These are phyloP conservation scores for Ochropleura plecta DNA, from an alignment of 2,888 invertebrate species.

Conservation along the genomic window DNA sequence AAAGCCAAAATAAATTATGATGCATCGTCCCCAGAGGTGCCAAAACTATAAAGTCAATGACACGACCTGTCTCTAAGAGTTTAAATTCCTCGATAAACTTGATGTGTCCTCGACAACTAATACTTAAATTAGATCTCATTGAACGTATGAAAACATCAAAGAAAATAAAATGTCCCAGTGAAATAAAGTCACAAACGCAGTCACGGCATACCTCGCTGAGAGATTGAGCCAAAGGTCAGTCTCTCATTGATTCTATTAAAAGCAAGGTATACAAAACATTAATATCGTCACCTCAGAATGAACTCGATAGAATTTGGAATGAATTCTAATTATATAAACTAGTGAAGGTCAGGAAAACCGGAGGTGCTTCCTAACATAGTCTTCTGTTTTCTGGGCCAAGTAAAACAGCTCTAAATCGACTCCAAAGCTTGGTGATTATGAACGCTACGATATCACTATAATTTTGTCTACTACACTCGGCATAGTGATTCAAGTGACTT, in stretches of 20 bases:
- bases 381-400: not conserved
- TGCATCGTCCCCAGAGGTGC: slow-evolving; percentile 44
- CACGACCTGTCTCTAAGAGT: slow-evolving; percentile 36
- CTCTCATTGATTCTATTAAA: slow-evolving; percentile 64
- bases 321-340: not conserved
- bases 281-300: slow-evolving; percentile 17
- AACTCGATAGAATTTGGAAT: slow-evolving; percentile 22
- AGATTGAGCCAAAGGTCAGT: slow-evolving; percentile 62
- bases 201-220: slow-evolving; percentile 51
- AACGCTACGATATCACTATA: too few relatives aligned
- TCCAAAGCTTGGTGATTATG: not conserved
- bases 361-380: not conserved
- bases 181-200: slow-evolving; percentile 36
- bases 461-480: not conserved
- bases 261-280: slow-evolving; percentile 59
- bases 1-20: slow-evolving; percentile 48
- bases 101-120: slow-evolving; percentile 23
- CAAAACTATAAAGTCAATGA: slow-evolving; percentile 57
- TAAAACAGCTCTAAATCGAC: not conserved
- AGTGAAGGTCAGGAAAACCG: not conserved
- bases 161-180: slow-evolving; percentile 43
- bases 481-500: not conserved
- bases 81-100: slow-evolving; percentile 43
- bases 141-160: slow-evolving; percentile 38
- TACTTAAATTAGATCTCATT: slow-evolving; percentile 36